A percentile compares a stretch with the other conserved stretches of the same genome.
phyloP scores from a whole-genome alignment of 2,797 vertebrate species.

The Leptodactylus fallax region DNA sequence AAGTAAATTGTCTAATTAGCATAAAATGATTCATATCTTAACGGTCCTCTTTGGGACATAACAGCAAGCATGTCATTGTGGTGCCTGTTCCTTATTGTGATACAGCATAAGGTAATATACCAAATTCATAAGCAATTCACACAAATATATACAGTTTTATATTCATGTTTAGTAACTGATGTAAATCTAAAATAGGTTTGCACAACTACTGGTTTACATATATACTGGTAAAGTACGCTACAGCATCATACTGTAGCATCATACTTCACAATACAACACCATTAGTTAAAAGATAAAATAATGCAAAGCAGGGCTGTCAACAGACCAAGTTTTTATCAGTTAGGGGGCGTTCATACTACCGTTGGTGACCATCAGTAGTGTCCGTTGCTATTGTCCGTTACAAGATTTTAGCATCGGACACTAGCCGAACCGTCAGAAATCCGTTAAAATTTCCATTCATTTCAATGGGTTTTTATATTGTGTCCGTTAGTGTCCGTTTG shows the following conservation, averaged over 20 bases:
- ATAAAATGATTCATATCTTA: constrained; percentile 43
- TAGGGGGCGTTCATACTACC: too few relatives aligned
- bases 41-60: constrained; percentile 19
- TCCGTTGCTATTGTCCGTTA: too few relatives aligned
- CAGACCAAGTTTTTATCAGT: too few relatives aligned
- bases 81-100: constrained; percentile 1
- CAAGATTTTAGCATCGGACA: too few relatives aligned
- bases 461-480: too few relatives aligned
- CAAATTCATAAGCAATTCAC: background rate
- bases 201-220: too few relatives aligned
- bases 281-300: background rate
- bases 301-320: background rate
- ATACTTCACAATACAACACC: background rate
- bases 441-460: too few relatives aligned
- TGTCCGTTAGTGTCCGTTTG: too few relatives aligned
- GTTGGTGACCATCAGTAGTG: too few relatives aligned
- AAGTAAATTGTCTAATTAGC: constrained; percentile 56
- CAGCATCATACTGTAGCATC: background rate
- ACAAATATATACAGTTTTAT: background rate
- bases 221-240: background rate
- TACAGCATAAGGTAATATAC: background rate
- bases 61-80: constrained; percentile 33
- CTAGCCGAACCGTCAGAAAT: too few relatives aligned
- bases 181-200: too few relatives aligned
- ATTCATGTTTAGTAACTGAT: background rate